Percentiles rank a stretch among this genome's conserved stretches.
phyloP scores from a whole-genome alignment of 1,140 invertebrate genomes.

The Archegozetes longisetosus region DNA sequence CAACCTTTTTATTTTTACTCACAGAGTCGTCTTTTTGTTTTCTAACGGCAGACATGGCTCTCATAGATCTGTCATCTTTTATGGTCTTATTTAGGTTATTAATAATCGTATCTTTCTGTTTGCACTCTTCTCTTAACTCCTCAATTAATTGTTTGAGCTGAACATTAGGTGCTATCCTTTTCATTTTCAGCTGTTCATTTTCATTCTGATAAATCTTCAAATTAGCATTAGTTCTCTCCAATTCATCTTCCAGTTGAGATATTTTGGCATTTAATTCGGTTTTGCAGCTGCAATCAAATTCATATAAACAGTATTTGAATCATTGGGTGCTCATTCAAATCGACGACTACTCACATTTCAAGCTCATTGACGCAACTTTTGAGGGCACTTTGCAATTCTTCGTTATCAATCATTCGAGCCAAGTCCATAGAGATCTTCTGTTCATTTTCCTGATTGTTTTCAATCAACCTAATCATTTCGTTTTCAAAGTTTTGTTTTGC shows the following conservation, averaged over 20 bases:
- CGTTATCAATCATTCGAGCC: not conserved
- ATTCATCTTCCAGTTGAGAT: not conserved
- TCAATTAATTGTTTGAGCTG: not conserved
- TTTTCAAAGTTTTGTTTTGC: not conserved
- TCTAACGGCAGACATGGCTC: not conserved
- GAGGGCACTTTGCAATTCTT: not conserved
- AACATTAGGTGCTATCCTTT: not conserved
- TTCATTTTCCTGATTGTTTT: not conserved
- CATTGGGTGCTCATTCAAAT: not conserved
- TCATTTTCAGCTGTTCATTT: not conserved
- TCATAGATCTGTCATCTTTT: not conserved
- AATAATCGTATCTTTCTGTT: not conserved
- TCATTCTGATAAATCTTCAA: not conserved
- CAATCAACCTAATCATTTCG: not conserved
- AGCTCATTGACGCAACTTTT: not conserved
- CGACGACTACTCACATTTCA: not conserved
- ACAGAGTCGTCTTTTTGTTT: not conserved
- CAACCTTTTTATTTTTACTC: constrained; percentile 5
- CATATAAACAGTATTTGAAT: too few species aligned
- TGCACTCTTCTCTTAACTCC: not conserved
- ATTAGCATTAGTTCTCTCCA: not conserved
- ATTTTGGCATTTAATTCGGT: not conserved
- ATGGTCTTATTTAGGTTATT: not conserved
- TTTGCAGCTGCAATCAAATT: not conserved
- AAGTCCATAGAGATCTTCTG: not conserved